phyloP scores from a whole-genome alignment of 2,797 vertebrate species.

The Pseudochromis fuscus region DNA sequence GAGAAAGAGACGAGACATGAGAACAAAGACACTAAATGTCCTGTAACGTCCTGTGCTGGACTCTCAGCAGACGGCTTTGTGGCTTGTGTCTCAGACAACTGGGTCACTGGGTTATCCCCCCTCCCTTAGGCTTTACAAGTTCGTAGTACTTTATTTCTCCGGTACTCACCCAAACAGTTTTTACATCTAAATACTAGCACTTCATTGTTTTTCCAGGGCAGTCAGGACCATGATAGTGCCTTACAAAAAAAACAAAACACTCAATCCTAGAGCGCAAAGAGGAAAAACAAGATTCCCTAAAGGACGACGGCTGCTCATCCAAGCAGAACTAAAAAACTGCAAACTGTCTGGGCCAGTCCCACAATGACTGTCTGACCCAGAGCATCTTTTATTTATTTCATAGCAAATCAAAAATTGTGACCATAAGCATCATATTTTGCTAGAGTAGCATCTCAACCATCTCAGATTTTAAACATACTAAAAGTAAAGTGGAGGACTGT shows the following conservation, averaged over 20 bases:
- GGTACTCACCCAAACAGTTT: slow-evolving; percentile 33
- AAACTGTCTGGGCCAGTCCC: slow-evolving; percentile 22
- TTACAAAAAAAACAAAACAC: slow-evolving; percentile 44
- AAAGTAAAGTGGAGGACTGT: no score
- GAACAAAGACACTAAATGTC: not conserved
- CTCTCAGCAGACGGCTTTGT: not conserved
- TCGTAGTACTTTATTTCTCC: slow-evolving; percentile 20
- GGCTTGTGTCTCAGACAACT: slow-evolving; percentile 26
- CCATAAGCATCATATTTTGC: not conserved
- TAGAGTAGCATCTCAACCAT: no score
- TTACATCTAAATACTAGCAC: slow-evolving; percentile 40
- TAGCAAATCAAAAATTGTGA: not conserved
- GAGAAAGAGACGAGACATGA: not conserved
- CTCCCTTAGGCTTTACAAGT: slow-evolving; percentile 4
- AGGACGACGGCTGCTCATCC: slow-evolving; percentile 30
- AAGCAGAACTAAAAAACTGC: slow-evolving; percentile 52
- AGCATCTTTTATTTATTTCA: slow-evolving; percentile 14
- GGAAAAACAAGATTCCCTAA: slow-evolving; percentile 42
- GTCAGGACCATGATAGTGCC: slow-evolving; percentile 34
- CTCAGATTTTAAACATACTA: no score
- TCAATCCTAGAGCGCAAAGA: slow-evolving; percentile 22
- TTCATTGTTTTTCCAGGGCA: slow-evolving; percentile 12
- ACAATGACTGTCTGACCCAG: slow-evolving; percentile 30
- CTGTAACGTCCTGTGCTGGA: not conserved
- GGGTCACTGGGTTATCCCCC: slow-evolving; percentile 31